A percentile compares a stretch with the other conserved stretches of the same genome.
Conservation (phyloP, 2,888 invertebrate species). For the Apamea epomidion region DNA sequence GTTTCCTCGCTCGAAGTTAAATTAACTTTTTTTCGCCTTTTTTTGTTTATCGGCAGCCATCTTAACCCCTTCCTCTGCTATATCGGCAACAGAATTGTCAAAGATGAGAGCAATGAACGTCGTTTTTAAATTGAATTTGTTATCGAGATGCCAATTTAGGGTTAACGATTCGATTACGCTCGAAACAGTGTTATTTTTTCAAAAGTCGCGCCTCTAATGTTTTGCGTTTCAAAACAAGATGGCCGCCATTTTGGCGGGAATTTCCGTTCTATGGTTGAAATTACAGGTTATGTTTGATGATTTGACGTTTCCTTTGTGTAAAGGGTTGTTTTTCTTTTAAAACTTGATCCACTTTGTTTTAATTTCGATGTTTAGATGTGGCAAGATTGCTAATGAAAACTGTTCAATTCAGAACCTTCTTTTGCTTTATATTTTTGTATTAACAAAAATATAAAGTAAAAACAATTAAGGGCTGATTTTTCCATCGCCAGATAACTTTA, state of each 20-base stretch:
- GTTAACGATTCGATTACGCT: conserved; percentile 77
- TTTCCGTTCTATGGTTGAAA: conserved; percentile 65
- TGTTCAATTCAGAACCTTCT: not conserved
- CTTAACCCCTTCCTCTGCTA: conserved; percentile 84
- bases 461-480: no score
- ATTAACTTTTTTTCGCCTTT: conserved; percentile 85
- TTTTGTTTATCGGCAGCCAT: conserved; percentile 87
- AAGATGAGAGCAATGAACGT: conserved; percentile 82
- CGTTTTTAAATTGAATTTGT: conserved; percentile 88
- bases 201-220: conserved; percentile 60
- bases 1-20: conserved; percentile 87
- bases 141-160: conserved; percentile 86
- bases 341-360: conserved; percentile 26
- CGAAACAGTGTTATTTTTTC: conserved; percentile 69
- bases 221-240: conserved; percentile 60
- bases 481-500: no score
- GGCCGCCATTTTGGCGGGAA: conserved; percentile 64
- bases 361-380: conserved; percentile 10
- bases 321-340: conserved; percentile 26
- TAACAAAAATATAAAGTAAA: not conserved
- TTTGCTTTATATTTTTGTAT: no score
- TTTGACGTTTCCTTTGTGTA: conserved; percentile 34
- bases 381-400: not conserved
- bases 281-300: conserved; percentile 55
- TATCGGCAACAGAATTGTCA: conserved; percentile 85